Percentiles rank a stretch among this genome's conserved stretches.
Conservation (phyloP, 2,888 invertebrate genomes). For the Lasioglossum morio region DNA sequence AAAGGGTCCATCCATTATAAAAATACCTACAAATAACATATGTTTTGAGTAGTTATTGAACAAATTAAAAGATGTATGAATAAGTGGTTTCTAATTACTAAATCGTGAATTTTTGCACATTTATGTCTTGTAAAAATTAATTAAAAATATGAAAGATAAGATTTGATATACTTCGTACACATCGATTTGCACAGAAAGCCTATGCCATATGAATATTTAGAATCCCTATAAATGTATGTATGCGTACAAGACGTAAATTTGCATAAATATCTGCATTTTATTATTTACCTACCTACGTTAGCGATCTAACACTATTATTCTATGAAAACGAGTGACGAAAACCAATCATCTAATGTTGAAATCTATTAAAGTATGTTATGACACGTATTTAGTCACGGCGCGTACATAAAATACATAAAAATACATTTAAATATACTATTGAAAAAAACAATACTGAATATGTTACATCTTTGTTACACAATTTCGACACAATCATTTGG, state of each 20-base stretch:
- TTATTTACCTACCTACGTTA: neutral
- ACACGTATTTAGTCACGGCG: neutral
- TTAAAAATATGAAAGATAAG: neutral
- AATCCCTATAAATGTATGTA: neutral
- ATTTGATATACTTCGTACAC: neutral
- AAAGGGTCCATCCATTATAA: slow-evolving; percentile 8
- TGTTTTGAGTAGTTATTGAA: neutral
- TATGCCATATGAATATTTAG: neutral
- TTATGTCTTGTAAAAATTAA: neutral
- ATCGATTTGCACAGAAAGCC: neutral
- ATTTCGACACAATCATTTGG: slow-evolving; percentile 15
- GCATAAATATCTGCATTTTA: neutral
- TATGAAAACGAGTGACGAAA: neutral
- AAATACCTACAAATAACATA: slow-evolving; percentile 12
- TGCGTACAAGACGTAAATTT: neutral
- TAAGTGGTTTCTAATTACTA: neutral
- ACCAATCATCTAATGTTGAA: neutral
- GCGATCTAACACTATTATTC: neutral
- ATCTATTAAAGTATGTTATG: neutral
- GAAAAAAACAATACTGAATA: neutral
- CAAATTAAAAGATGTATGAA: neutral
- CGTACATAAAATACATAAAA: neutral
- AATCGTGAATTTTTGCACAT: neutral
- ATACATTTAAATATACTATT: slow-evolving; percentile 19
- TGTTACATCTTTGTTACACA: neutral